Evolutionary conservation across 2,797 vertebrate species (phyloP), one percentile per base, ranked within the genome.

Genomic region (Enteromius argenteus): DNA sequence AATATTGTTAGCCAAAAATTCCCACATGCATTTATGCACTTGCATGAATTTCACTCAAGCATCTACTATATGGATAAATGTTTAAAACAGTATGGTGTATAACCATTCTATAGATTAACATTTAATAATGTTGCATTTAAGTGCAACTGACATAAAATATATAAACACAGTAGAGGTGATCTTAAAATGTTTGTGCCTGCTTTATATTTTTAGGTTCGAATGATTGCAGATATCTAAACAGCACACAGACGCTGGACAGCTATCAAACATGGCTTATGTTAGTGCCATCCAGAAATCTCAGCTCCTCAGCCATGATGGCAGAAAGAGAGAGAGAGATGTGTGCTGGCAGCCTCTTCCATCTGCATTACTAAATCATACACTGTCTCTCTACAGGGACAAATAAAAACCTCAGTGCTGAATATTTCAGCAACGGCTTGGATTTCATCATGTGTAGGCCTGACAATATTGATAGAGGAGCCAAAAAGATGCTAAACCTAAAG

Each of bases 281-380:
- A 85, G 85, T 86, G 83, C 80, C 80, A 79, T 87, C 83, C 89
- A 88, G 87, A 88, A 82, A 90, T 90, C 86, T 87, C 86, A 88
- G 85, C 78, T 86, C 67, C 71, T 80, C 80, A 53, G 84, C 86
- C 85, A 88, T 87, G 66, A 75, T 78, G 91, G 92, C 91, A 93
- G 90, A 89, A 91, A 94, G 91, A 94, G 91, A 93, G 27, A 93
- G 90, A 90, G 93, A 94, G 91, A 94, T 90, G 88, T 88, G 92
- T 92, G 90, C 91, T 90, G 94, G 94, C 94, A 95, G 93, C 93
- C 94, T 94, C 86, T 93, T 92, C 91, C 92, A 91, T 91, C 92
- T 95, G 91, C 94, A 96, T 96, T 94, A 96, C 95, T 96, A 92
- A 96, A 93, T 93, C 91, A 92, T 92, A 90, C 92, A 90, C 86